These are phyloP conservation scores for Phocides pigmalion DNA, from an alignment of 1,140 invertebrate species.

Conservation along the genomic window DNA sequence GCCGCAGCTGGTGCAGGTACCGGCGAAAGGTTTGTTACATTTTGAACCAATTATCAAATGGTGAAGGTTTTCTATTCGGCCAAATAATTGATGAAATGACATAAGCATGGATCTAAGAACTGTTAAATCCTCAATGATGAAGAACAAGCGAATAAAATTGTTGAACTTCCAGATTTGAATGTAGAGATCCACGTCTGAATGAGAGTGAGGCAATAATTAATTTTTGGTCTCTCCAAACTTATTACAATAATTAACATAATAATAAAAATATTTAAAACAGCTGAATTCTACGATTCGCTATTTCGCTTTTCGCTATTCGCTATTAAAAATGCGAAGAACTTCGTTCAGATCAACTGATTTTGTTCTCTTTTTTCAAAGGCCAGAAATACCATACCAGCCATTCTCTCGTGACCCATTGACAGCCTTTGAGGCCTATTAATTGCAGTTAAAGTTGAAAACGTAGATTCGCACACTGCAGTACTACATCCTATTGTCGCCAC, in stretches of 20 bases:
- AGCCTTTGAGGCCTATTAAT: too few species aligned
- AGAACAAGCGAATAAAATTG: slow-evolving; percentile 24
- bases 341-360: slow-evolving; percentile 35
- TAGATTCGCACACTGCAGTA: slow-evolving; percentile 43
- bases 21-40: too few species aligned
- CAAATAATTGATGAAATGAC: slow-evolving; percentile 13
- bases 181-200: neutral
- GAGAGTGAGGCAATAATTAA: slow-evolving; percentile 28
- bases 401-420: slow-evolving; percentile 40
- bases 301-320: too few species aligned
- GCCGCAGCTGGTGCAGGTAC: slow-evolving; percentile 1
- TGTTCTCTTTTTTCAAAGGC: slow-evolving; percentile 41
- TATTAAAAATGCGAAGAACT: slow-evolving; percentile 37
- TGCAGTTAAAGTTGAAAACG: slow-evolving; percentile 42
- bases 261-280: slow-evolving; percentile 10
- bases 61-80: too few species aligned
- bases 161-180: slow-evolving; percentile 12
- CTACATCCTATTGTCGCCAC: slow-evolving; percentile 45
- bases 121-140: slow-evolving; percentile 31
- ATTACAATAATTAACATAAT: too few species aligned
- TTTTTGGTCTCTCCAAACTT: slow-evolving; percentile 14
- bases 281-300: slow-evolving; percentile 28
- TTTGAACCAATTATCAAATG: too few species aligned
- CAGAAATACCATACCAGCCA: slow-evolving; percentile 44
- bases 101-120: slow-evolving; percentile 17